These are phyloP conservation scores for Unio pictorum DNA, from an alignment of 2,888 invertebrate genomes.

Conservation along the genomic window DNA sequence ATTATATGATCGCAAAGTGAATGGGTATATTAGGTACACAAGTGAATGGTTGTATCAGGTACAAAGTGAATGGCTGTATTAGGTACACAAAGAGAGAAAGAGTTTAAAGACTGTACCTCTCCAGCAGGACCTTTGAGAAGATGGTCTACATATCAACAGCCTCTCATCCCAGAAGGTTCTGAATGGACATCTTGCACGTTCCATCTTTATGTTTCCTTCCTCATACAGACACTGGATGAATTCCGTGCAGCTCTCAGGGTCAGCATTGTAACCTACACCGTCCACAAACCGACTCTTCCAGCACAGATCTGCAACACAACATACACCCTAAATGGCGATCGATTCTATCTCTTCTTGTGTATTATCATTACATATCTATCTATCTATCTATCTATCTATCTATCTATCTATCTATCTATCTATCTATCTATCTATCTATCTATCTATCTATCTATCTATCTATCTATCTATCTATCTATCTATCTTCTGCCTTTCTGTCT, in stretches of 20 bases:
- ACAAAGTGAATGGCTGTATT: no score
- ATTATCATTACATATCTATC: no score
- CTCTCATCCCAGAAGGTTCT: conserved; percentile 39
- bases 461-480: no score
- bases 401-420: no score
- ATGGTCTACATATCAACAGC: conserved; percentile 25
- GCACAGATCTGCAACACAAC: conserved; percentile 25
- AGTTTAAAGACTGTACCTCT: conserved; percentile 21
- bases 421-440: no score
- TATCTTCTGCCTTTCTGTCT: no score
- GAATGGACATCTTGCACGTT: conserved; percentile 32
- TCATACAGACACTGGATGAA: conserved; percentile 36
- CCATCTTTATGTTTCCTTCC: conserved; percentile 17
- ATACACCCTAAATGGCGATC: not conserved
- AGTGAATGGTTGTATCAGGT: not conserved
- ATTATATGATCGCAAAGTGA: no score
- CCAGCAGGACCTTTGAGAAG: conserved; percentile 20
- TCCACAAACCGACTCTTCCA: conserved; percentile 29
- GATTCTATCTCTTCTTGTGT: no score
- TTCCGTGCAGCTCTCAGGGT: conserved; percentile 37
- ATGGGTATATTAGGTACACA: not conserved
- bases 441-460: no score
- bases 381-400: no score
- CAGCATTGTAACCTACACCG: conserved; percentile 32
- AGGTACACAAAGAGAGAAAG: not conserved